These are phyloP conservation scores for Pseudococcus jackbeardsleyi DNA, from an alignment of 2,888 invertebrate species.

Conservation along the genomic window DNA sequence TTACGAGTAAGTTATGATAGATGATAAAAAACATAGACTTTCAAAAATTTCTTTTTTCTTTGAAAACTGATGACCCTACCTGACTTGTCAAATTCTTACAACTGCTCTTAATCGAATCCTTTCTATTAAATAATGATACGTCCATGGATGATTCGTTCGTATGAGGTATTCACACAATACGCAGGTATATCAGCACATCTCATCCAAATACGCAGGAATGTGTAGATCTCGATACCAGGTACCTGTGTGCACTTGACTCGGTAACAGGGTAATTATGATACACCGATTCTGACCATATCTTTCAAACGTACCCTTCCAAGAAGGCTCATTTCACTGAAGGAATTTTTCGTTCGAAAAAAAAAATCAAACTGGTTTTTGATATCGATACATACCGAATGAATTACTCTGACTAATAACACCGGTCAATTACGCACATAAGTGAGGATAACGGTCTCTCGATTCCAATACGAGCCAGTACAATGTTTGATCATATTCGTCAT, in stretches of 20 bases:
- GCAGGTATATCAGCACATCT: not conserved
- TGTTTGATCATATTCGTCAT: constrained; percentile 1
- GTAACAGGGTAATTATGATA: not conserved
- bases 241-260: too few species aligned
- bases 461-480: not conserved
- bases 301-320: not conserved
- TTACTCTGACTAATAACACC: constrained; percentile 16
- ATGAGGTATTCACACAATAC: not conserved
- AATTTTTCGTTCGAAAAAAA: constrained; percentile 5
- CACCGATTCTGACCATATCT: not conserved
- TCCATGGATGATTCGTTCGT: too few species aligned
- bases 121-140: not conserved
- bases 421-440: not conserved
- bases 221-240: not conserved
- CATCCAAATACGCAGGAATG: not conserved
- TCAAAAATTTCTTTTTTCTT: not conserved
- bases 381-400: constrained; percentile 1
- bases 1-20: not conserved
- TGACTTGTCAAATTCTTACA: too few species aligned
- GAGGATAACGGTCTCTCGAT: not conserved
- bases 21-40: not conserved
- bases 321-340: not conserved
- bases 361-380: not conserved
- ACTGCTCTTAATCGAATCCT: too few species aligned
- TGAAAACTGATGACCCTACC: not conserved